A percentile compares a stretch with the other conserved stretches of the same genome.
phyloP scores from a whole-genome alignment of 2,888 invertebrate genomes.

The Glyphotaelius pellucidus region DNA sequence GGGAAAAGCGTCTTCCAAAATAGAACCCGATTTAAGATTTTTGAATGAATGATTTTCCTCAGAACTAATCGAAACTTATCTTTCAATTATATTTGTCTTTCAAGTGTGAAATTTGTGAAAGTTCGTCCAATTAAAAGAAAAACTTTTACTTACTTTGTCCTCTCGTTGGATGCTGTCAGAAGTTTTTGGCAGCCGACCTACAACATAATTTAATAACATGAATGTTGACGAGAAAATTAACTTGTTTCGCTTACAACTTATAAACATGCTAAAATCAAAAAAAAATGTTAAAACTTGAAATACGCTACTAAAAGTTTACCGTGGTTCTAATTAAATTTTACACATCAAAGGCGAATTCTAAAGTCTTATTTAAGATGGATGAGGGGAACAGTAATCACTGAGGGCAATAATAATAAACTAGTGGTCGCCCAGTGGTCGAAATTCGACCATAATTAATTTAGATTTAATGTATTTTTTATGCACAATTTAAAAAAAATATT shows the following conservation, averaged over 20 bases:
- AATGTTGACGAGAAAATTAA: neutral
- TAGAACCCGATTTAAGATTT: neutral
- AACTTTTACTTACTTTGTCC: neutral
- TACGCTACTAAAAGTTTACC: neutral
- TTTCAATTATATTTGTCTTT: neutral
- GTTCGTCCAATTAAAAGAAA: neutral
- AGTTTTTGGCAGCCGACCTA: constrained; percentile 2
- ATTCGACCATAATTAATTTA: too few species aligned
- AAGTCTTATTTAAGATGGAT: neutral
- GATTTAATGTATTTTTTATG: too few species aligned
- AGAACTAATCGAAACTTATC: neutral
- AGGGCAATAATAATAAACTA: too few species aligned
- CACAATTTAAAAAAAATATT: too few species aligned
- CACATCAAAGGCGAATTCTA: neutral
- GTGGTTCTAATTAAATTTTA: neutral
- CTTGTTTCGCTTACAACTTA: neutral
- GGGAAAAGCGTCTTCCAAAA: neutral
- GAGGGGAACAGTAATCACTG: too few species aligned
- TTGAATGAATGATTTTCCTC: neutral
- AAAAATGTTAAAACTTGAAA: neutral
- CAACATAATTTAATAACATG: neutral
- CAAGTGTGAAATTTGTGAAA: neutral
- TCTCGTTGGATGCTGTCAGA: neutral
- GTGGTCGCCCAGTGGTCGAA: too few species aligned
- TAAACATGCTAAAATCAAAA: neutral